phyloP scores from a whole-genome alignment of 2,113 vertebrate species.

The Alces alces region DNA sequence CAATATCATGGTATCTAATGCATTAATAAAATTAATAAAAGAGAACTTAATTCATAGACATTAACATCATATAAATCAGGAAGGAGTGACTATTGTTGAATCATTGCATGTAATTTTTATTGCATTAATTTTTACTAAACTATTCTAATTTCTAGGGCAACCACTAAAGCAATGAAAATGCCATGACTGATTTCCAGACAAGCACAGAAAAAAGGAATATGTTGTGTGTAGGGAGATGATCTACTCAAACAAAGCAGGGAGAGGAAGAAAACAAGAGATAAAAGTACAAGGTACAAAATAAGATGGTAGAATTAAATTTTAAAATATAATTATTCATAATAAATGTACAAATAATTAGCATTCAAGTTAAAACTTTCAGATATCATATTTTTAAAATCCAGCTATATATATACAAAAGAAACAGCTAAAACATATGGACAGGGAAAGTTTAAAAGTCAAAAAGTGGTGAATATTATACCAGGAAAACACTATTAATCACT shows the following conservation, averaged over 20 bases:
- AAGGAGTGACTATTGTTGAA: neutral
- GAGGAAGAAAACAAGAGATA: neutral
- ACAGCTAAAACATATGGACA: neutral
- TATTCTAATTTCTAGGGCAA: neutral
- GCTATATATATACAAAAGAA: neutral
- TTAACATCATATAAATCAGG: neutral
- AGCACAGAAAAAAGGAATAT: neutral
- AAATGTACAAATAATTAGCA: neutral
- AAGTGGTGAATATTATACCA: neutral
- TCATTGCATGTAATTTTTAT: neutral
- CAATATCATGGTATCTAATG: neutral
- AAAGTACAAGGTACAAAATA: neutral
- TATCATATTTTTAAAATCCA: neutral
- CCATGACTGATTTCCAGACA: neutral
- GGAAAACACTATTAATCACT: neutral
- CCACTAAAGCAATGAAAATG: neutral
- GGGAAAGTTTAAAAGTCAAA: neutral
- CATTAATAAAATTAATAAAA: neutral
- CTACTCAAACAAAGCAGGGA: neutral
- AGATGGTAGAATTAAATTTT: neutral
- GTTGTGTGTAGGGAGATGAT: neutral
- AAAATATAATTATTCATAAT: neutral
- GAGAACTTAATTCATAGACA: neutral
- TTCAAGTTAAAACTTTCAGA: neutral
- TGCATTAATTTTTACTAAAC: neutral